These are phyloP conservation scores for Synanthedon myopaeformis DNA, from an alignment of 2,888 invertebrate species.

Conservation along the genomic window DNA sequence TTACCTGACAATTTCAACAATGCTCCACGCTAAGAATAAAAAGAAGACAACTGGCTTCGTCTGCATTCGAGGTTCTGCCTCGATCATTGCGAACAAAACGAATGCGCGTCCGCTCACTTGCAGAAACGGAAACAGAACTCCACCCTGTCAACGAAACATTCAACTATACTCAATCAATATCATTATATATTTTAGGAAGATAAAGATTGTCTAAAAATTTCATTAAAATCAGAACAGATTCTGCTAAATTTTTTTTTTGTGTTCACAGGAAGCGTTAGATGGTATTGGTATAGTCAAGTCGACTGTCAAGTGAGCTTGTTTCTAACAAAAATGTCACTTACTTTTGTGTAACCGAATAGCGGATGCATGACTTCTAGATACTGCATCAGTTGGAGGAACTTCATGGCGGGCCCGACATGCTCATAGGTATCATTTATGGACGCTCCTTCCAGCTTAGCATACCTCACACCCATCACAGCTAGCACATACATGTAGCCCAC, in stretches of 20 bases:
- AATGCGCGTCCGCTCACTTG: slow-evolving; percentile 86
- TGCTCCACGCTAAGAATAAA: slow-evolving; percentile 86
- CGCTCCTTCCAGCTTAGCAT: slow-evolving; percentile 78
- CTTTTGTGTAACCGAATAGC: slow-evolving; percentile 86
- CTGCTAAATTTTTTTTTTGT: too few relatives aligned
- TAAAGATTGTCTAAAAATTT: too few relatives aligned
- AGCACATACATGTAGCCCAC: slow-evolving; percentile 85
- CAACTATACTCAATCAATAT: too few relatives aligned
- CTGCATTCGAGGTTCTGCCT: slow-evolving; percentile 88
- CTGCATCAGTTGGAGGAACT: slow-evolving; percentile 85
- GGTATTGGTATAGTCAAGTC: too few relatives aligned
- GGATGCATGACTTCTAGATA: slow-evolving; percentile 92
- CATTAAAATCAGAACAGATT: too few relatives aligned
- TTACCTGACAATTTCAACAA: slow-evolving; percentile 86
- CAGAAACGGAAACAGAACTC: slow-evolving; percentile 76
- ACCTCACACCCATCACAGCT: slow-evolving; percentile 78
- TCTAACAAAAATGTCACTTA: slow-evolving; percentile 12
- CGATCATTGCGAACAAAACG: slow-evolving; percentile 84
- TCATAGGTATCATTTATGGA: slow-evolving; percentile 79
- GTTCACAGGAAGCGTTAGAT: too few relatives aligned
- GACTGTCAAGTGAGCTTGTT: too few relatives aligned
- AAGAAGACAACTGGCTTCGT: slow-evolving; percentile 88
- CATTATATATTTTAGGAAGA: too few relatives aligned
- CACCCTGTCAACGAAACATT: slow-evolving; percentile 55
- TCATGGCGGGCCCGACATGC: slow-evolving; percentile 80